Percentiles rank a stretch among this genome's conserved stretches.
These are phyloP conservation scores for Stegodyphus dumicola DNA, from an alignment of 1,140 invertebrate genomes.

Conservation along the genomic window DNA sequence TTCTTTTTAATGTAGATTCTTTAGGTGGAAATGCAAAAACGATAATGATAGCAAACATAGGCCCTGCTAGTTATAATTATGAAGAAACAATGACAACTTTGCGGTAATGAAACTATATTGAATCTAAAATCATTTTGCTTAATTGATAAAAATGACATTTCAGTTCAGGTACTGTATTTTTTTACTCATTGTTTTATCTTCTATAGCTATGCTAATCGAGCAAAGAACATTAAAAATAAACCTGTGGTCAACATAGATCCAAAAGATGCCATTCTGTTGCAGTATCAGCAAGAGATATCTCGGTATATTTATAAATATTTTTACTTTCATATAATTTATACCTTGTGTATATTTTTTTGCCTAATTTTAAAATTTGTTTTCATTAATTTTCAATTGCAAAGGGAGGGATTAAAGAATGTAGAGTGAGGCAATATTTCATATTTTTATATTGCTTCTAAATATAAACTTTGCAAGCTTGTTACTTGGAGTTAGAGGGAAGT, in stretches of 20 bases:
- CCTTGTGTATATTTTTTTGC: neutral
- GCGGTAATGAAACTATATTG: constrained; percentile 65
- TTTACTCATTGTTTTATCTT: neutral
- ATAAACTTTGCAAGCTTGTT: too few relatives aligned
- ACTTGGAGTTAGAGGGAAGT: too few relatives aligned
- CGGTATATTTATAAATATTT: constrained; percentile 65
- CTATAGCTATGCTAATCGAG: constrained; percentile 86
- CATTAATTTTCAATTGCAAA: neutral
- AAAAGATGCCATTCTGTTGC: constrained; percentile 87
- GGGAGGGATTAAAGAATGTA: too few relatives aligned
- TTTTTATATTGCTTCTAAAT: too few relatives aligned
- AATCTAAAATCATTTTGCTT: neutral
- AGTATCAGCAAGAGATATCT: constrained; percentile 89
- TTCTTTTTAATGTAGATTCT: constrained; percentile 75
- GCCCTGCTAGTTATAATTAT: constrained; percentile 94
- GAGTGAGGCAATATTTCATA: too few relatives aligned
- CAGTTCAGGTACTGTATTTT: neutral
- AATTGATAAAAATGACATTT: neutral
- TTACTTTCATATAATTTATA: neutral
- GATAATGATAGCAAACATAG: constrained; percentile 96
- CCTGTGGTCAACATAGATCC: constrained; percentile 96
- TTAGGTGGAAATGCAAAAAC: constrained; percentile 96
- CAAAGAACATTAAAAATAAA: constrained; percentile 96
- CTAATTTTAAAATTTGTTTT: neutral
- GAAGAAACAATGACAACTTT: constrained; percentile 94